Conservation (phyloP, 2,113 vertebrate species). For the Toxotes jaculatrix region DNA sequence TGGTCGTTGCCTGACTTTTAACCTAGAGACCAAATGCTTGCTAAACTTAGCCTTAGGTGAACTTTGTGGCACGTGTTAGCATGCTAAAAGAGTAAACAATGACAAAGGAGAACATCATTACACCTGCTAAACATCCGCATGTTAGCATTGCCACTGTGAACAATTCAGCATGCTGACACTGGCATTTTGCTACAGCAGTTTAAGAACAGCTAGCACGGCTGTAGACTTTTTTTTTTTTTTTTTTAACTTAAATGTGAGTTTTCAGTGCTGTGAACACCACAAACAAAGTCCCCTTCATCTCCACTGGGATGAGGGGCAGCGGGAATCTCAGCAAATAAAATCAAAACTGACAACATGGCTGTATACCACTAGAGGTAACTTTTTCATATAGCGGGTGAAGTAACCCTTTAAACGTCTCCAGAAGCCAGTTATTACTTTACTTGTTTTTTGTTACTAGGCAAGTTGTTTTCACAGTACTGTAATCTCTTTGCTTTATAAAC, state of each 20-base stretch:
- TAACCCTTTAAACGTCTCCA: conserved; percentile 18
- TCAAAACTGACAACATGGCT: background rate
- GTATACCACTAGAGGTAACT: background rate
- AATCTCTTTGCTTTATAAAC: conserved; percentile 50
- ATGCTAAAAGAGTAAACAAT: background rate
- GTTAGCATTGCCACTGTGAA: background rate
- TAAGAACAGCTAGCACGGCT: background rate
- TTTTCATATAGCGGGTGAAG: background rate
- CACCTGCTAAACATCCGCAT: background rate
- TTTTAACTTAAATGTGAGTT: background rate
- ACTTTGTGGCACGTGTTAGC: background rate
- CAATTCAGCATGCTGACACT: background rate
- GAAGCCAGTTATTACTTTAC: conserved; percentile 13
- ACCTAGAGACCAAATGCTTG: background rate
- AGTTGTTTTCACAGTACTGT: conserved; percentile 32
- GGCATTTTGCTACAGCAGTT: background rate
- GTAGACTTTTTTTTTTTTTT: background rate
- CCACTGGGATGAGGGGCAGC: background rate
- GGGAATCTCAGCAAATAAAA: background rate
- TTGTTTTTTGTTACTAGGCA: conserved; percentile 9
- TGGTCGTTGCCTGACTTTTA: no score
- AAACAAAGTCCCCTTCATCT: background rate
- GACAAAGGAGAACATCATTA: background rate
- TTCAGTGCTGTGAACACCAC: background rate
- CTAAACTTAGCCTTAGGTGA: background rate